Conservation (phyloP, 1,140 invertebrate species). For the Pseudomyrmex cubaensis region DNA sequence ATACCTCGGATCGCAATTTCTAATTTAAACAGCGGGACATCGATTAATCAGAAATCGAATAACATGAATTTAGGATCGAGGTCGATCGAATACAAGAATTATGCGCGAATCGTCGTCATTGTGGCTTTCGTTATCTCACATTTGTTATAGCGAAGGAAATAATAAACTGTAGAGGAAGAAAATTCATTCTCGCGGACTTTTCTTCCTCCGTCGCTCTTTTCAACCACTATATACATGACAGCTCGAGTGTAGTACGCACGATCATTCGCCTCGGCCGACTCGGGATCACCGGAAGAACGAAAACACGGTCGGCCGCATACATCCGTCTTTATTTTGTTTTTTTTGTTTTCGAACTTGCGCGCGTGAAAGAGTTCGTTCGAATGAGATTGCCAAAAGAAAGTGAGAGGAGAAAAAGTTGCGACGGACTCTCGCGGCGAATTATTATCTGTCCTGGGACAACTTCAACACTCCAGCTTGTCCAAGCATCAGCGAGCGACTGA, state of each 20-base stretch:
- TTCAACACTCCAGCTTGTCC: conserved; percentile 75
- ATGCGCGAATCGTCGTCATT: neutral
- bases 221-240: neutral
- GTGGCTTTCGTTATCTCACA: too few species aligned
- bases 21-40: neutral
- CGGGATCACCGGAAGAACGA: neutral
- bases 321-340: neutral
- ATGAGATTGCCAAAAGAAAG: neutral
- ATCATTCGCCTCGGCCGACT: neutral
- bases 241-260: conserved; percentile 5
- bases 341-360: neutral
- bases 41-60: neutral
- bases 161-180: neutral
- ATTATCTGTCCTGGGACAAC: conserved; percentile 66
- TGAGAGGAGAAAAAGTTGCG: neutral
- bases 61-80: too few species aligned
- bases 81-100: neutral
- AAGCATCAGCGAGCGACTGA: conserved; percentile 82
- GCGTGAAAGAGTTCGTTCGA: neutral
- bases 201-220: neutral
- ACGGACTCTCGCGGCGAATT: conserved; percentile 42
- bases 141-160: neutral
- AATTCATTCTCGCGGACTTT: conserved; percentile 7
- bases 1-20: neutral
- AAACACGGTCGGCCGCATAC: neutral